Percentiles rank a stretch among this genome's conserved stretches.
Conservation (phyloP, 2,797 vertebrate species). For the Anisognathus igniventris region DNA sequence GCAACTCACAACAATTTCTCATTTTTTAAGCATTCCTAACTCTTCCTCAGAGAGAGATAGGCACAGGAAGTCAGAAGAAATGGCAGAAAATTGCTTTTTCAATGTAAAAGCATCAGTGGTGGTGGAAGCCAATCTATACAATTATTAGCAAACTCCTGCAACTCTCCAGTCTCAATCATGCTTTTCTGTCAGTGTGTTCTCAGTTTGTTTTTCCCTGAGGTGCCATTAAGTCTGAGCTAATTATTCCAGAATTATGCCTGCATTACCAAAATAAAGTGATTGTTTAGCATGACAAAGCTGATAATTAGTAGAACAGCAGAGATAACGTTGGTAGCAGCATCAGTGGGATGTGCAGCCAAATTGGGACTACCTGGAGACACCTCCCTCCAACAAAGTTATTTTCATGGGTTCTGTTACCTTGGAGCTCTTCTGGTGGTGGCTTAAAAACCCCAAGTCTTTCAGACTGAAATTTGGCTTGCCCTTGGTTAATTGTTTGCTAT, state of each 20-base stretch:
- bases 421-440: background rate
- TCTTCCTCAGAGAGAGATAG: background rate
- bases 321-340: background rate
- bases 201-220: background rate
- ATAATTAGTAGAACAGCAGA: background rate
- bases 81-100: background rate
- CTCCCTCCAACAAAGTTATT: background rate
- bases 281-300: constrained; percentile 13
- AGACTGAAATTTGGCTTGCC: background rate
- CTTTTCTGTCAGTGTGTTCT: background rate
- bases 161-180: background rate
- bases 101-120: background rate
- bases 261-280: background rate
- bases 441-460: background rate
- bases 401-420: background rate
- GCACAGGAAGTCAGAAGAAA: background rate
- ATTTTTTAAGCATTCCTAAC: background rate
- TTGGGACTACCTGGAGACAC: background rate
- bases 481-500: constrained; percentile 14
- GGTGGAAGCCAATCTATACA: background rate
- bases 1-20: background rate
- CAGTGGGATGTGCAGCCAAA: background rate
- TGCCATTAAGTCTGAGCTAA: background rate
- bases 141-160: background rate
- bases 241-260: background rate